Evolutionary conservation across 2,113 vertebrate genomes (phyloP).

Genomic region (Psittacara wagleri): DNA sequence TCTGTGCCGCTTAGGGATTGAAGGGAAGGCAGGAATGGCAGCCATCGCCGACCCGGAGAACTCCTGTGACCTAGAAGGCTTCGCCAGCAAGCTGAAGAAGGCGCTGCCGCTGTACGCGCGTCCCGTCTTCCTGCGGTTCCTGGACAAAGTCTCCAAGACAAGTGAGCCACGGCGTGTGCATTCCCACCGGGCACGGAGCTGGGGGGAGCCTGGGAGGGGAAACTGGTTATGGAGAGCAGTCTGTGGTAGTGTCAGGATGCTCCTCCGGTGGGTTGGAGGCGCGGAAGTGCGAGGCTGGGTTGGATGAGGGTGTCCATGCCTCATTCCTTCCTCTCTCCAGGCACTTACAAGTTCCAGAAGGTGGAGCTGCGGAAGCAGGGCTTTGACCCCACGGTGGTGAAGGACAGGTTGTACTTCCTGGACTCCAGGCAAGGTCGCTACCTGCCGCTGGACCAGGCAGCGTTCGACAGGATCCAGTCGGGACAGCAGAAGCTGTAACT

Average conservation of each 20-base stretch:
- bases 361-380: slow-evolving; percentile 87
- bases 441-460: slow-evolving; percentile 76
- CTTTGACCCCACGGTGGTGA: slow-evolving; percentile 80
- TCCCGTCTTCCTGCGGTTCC: slow-evolving; percentile 90
- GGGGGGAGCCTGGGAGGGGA: not conserved
- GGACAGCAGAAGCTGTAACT: slow-evolving; percentile 87
- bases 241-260: not conserved
- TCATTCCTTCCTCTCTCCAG: slow-evolving; percentile 60
- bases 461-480: slow-evolving; percentile 81
- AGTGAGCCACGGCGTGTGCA: slow-evolving; percentile 47
- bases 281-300: not conserved
- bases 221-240: not conserved
- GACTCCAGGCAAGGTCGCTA: slow-evolving; percentile 86
- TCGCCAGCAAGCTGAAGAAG: slow-evolving; percentile 85
- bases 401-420: slow-evolving; percentile 90
- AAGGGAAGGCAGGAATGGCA: slow-evolving; percentile 97
- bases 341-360: slow-evolving; percentile 97
- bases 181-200: not conserved
- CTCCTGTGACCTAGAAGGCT: slow-evolving; percentile 81
- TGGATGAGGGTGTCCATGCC: not conserved
- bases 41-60: slow-evolving; percentile 83
- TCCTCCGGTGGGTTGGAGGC: not conserved
- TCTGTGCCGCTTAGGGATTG: slow-evolving; percentile 78
- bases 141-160: slow-evolving; percentile 90
- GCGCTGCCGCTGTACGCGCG: slow-evolving; percentile 87